Evolutionary conservation across 2,888 invertebrate species (phyloP).

Genomic region (Acronicta leporina): DNA sequence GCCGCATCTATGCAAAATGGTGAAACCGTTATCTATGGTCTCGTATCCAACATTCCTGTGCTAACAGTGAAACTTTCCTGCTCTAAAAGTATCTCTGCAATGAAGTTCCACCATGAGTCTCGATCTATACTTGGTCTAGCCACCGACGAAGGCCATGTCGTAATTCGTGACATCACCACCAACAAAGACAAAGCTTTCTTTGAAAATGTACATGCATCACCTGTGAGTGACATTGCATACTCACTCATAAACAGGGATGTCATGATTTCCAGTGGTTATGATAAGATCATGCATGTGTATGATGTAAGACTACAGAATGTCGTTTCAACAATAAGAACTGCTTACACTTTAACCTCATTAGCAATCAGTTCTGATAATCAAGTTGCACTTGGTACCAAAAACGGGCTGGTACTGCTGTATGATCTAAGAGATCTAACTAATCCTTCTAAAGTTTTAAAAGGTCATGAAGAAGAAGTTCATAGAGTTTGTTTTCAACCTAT

Average conservation of each 20-base stretch:
- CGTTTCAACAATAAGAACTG: slow-evolving; percentile 80
- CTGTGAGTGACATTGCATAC: slow-evolving; percentile 88
- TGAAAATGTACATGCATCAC: slow-evolving; percentile 88
- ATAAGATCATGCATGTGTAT: slow-evolving; percentile 88
- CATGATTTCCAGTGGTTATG: slow-evolving; percentile 87
- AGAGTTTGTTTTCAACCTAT: slow-evolving; percentile 84
- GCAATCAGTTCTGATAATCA: slow-evolving; percentile 82
- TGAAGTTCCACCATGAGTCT: slow-evolving; percentile 85
- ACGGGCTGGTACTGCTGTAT: slow-evolving; percentile 87
- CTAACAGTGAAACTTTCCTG: slow-evolving; percentile 78
- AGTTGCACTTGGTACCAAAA: slow-evolving; percentile 88
- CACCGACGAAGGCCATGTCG: slow-evolving; percentile 86
- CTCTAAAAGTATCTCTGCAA: slow-evolving; percentile 82
- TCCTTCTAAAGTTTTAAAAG: slow-evolving; percentile 82
- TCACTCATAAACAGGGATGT: slow-evolving; percentile 88
- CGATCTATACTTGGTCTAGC: slow-evolving; percentile 82
- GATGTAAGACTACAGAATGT: slow-evolving; percentile 86
- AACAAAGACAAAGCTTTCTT: slow-evolving; percentile 84
- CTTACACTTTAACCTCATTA: slow-evolving; percentile 78
- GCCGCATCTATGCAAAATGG: slow-evolving; percentile 85
- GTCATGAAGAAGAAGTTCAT: slow-evolving; percentile 84
- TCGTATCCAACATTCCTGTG: slow-evolving; percentile 84
- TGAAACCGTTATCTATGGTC: slow-evolving; percentile 84
- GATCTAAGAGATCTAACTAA: slow-evolving; percentile 87
- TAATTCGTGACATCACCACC: slow-evolving; percentile 80